Percentiles rank a stretch among this genome's conserved stretches.
Evolutionary conservation across 2,888 invertebrate genomes (phyloP).

Genomic region (Anarsia innoxiella): DNA sequence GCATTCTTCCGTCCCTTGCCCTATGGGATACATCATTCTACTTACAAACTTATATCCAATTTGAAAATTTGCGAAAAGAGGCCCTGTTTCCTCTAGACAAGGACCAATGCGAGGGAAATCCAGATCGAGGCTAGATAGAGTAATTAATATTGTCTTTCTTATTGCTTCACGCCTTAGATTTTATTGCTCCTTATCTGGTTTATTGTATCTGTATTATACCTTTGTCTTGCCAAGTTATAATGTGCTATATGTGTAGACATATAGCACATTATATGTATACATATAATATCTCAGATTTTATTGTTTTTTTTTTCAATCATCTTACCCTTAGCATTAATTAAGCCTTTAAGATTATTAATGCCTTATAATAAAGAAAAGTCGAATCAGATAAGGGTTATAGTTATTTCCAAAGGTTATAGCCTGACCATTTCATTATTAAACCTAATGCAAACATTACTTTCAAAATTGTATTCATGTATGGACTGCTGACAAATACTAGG

Average conservation of each 20-base stretch:
- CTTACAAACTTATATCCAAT: constrained; percentile 24
- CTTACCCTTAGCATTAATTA: too few relatives aligned
- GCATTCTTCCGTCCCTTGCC: constrained; percentile 63
- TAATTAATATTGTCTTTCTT: constrained; percentile 69
- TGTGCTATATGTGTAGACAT: too few relatives aligned
- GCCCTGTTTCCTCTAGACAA: constrained; percentile 24
- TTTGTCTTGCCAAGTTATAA: constrained; percentile 1
- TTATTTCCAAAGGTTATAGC: too few relatives aligned
- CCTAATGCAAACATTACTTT: not conserved
- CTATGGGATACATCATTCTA: constrained; percentile 34
- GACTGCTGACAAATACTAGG: constrained; percentile 48
- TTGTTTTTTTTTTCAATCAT: too few relatives aligned
- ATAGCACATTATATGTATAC: too few relatives aligned
- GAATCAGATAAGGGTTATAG: too few relatives aligned
- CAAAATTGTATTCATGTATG: constrained; percentile 26
- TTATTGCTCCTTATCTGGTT: constrained; percentile 41
- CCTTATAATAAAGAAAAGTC: too few relatives aligned
- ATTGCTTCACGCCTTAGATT: constrained; percentile 74
- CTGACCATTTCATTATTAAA: too few relatives aligned
- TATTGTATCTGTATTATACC: constrained; percentile 11
- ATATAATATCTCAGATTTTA: too few relatives aligned
- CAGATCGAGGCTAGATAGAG: constrained; percentile 22
- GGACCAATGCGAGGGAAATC: constrained; percentile 5
- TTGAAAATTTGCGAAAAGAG: constrained; percentile 12
- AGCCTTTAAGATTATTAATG: too few relatives aligned